These are phyloP conservation scores for Otolemur garnettii DNA, from an alignment of 2,113 vertebrate species.

Conservation along the genomic window DNA sequence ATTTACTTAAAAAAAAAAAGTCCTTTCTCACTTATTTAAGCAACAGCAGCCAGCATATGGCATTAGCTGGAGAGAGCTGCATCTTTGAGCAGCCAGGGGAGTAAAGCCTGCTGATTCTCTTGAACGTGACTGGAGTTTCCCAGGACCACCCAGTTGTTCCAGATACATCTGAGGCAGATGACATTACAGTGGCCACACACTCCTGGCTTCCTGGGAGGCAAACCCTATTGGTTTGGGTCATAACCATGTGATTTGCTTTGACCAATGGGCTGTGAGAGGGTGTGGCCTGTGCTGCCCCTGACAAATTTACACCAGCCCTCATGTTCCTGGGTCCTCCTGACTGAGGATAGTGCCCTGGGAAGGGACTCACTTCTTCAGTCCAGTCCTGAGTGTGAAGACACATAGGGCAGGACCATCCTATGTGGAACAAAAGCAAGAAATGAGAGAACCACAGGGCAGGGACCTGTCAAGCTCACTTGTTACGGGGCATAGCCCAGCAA, in stretches of 20 bases:
- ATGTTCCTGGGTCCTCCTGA: background rate
- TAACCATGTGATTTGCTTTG: background rate
- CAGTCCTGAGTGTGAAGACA: background rate
- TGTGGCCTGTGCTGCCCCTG: accelerated
- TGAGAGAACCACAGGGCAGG: accelerated
- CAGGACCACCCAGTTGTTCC: too few species aligned
- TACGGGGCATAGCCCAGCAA: background rate
- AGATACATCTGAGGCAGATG: accelerated
- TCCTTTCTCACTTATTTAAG: background rate
- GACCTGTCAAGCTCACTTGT: background rate
- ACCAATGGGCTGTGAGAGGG: background rate
- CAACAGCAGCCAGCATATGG: background rate
- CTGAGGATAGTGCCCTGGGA: background rate
- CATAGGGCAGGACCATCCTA: too few species aligned
- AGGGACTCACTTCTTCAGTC: background rate
- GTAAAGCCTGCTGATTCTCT: accelerated
- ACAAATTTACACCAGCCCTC: background rate
- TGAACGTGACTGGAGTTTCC: background rate
- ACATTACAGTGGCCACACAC: accelerated
- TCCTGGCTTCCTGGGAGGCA: background rate
- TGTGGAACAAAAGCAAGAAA: background rate
- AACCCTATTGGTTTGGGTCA: background rate
- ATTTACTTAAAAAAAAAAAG: too few species aligned
- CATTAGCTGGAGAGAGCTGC: background rate
- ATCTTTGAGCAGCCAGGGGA: background rate